These are phyloP conservation scores for Gymnoscelis rufifasciata DNA, from an alignment of 2,888 invertebrate genomes.

Conservation along the genomic window DNA sequence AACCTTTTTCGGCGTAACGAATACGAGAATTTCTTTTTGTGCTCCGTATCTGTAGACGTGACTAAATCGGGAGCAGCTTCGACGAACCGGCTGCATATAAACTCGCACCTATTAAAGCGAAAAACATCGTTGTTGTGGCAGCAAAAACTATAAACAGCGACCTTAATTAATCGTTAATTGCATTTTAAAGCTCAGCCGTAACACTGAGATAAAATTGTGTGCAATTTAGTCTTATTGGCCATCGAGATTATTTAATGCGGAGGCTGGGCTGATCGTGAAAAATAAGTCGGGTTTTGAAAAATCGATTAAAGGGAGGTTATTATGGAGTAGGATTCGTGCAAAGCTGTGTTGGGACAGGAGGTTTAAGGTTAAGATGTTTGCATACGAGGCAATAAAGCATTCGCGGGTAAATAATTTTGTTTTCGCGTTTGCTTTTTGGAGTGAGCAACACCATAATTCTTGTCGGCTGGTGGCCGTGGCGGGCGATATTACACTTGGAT, in stretches of 20 bases:
- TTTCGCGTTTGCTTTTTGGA: conserved; percentile 52
- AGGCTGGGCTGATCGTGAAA: conserved; percentile 51
- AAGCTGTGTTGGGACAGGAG: conserved; percentile 38
- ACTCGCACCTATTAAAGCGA: conserved; percentile 24
- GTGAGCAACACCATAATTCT: conserved; percentile 45
- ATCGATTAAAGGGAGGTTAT: conserved; percentile 74
- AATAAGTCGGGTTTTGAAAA: conserved; percentile 64
- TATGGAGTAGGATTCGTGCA: conserved; percentile 53
- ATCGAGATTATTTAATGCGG: conserved; percentile 57
- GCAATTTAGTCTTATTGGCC: conserved; percentile 61
- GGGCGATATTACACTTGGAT: conserved; percentile 19
- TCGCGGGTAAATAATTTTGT: conserved; percentile 66
- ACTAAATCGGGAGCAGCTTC: conserved; percentile 25
- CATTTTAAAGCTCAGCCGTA: conserved; percentile 39
- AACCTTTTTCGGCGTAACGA: conserved; percentile 36
- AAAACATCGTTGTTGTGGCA: conserved; percentile 29
- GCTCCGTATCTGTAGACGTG: conserved; percentile 24
- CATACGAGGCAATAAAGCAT: conserved; percentile 62
- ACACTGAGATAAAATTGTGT: conserved; percentile 46
- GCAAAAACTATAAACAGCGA: conserved; percentile 30
- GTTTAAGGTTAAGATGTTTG: conserved; percentile 62
- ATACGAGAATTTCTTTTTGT: conserved; percentile 29
- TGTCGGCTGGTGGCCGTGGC: conserved; percentile 22
- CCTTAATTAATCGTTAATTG: conserved; percentile 45
- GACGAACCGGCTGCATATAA: conserved; percentile 17